Evolutionary conservation across 23 tunicate genomes (phyloP), one percentile per base, ranked within the genome.

Genomic region (Trididemnum nubilum): DNA sequence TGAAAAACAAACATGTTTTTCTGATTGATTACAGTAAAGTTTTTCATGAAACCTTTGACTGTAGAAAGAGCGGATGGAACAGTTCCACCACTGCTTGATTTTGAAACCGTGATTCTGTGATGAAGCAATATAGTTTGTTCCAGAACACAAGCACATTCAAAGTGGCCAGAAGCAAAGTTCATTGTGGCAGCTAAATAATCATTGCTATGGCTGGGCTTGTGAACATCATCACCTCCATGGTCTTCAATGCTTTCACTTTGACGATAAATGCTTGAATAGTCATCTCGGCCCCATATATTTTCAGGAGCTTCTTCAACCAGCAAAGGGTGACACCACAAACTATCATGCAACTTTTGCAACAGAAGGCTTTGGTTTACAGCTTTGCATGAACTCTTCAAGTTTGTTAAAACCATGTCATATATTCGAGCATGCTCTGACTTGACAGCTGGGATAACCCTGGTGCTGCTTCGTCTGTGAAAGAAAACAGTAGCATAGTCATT

Each of bases 301-400:
- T 93, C 98, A 26, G 80, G 85, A n/a, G 98, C 34, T 38, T 87
- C 92, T 80, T 93, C 98, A 0, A 93, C 88, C 38, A 93, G 86
- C 73, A 93, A 76, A 0, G 83, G 66, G 38, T 88, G 88, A 44
- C 93, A 87, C 72, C 72, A 33, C 77, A 51, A 71, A 35, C 83
- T 93, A 63, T 88, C 89, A 72, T 87, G 87, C 39, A 93, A 60
- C 54, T 80, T 81, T 34, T 87, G 61, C 31, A 93, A 34, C 35
- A 93, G 49, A 0, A 93, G 75, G 1, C 35, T 88, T 39, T 93
- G 98, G 59, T 93, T 93, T 12, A 88, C 88, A 28, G 90, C 82
- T 64, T 36, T 80, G 39, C 94, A 84, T 0, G 98, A 79, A 19
- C 28, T 36, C 21, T 59, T 50, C 34, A 88, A 36, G 36, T 88